These are phyloP conservation scores for Channa maculata DNA, from an alignment of 2,113 vertebrate species.

Conservation along the genomic window DNA sequence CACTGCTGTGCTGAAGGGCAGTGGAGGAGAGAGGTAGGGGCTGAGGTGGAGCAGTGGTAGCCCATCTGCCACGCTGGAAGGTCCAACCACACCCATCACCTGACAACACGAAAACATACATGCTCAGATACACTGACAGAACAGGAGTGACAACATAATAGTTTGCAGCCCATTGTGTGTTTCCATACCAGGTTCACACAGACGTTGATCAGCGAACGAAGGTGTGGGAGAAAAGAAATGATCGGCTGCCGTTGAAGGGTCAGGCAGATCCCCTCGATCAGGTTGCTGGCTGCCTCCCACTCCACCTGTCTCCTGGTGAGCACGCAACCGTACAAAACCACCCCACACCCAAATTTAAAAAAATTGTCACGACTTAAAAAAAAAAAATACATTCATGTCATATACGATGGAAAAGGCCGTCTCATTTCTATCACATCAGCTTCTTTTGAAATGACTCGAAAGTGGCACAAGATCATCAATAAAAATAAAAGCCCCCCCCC, in stretches of 20 bases:
- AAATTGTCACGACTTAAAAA: constrained; percentile 27
- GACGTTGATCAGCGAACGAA: constrained; percentile 99
- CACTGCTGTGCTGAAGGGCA: constrained; percentile 99
- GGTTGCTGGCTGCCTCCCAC: constrained; percentile 99
- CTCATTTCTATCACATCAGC: no score
- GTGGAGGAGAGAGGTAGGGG: constrained; percentile 98
- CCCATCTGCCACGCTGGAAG: constrained; percentile 98
- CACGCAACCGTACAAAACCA: constrained; percentile 29
- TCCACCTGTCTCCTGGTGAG: constrained; percentile 98
- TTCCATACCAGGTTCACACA: constrained; percentile 96
- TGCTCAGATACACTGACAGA: no score
- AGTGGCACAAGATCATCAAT: not conserved
- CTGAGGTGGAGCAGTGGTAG: constrained; percentile 99
- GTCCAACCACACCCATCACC: constrained; percentile 99
- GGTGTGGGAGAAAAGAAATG: constrained; percentile 99
- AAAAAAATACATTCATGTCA: not conserved
- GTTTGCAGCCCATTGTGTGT: not conserved
- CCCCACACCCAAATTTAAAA: constrained; percentile 31
- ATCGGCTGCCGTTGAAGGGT: constrained; percentile 99
- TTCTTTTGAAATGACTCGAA: not conserved
- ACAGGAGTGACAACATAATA: accelerated
- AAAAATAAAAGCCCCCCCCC: not conserved
- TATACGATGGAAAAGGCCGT: not conserved
- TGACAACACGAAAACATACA: constrained; percentile 63
- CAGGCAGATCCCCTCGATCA: constrained; percentile 99